These are phyloP conservation scores for Scelioninae gen. 2 DNA, from an alignment of 2,888 invertebrate genomes.

Conservation along the genomic window DNA sequence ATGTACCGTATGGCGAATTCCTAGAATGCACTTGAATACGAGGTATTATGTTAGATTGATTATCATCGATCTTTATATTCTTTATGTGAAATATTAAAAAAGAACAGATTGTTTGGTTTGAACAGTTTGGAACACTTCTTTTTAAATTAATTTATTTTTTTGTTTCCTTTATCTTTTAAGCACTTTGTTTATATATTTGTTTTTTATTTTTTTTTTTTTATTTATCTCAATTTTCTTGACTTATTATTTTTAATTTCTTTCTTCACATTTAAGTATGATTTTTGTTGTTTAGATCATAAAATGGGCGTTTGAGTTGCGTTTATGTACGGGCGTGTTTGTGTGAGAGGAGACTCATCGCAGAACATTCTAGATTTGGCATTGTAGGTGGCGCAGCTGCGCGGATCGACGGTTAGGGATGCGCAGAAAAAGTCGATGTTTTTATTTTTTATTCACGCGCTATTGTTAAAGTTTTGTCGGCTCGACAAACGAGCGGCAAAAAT, in stretches of 20 bases:
- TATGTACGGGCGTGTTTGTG: slow-evolving; percentile 41
- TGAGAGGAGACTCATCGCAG: slow-evolving; percentile 56
- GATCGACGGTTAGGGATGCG: slow-evolving; percentile 41
- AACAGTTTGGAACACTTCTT: not conserved
- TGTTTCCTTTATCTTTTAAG: slow-evolving; percentile 3
- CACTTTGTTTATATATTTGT: too few species aligned
- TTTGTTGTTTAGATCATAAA: slow-evolving; percentile 31
- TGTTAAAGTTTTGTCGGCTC: not conserved
- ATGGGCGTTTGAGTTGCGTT: slow-evolving; percentile 34
- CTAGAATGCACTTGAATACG: slow-evolving; percentile 75
- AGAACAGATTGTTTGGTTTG: slow-evolving; percentile 27
- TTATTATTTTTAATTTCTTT: slow-evolving; percentile 7
- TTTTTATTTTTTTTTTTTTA: not conserved
- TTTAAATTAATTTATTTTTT: slow-evolving; percentile 5
- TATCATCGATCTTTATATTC: slow-evolving; percentile 55
- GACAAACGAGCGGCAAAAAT: not conserved
- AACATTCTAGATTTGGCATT: slow-evolving; percentile 57
- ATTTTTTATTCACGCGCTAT: not conserved
- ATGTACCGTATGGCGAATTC: slow-evolving; percentile 74
- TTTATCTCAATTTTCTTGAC: not conserved
- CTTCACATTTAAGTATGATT: slow-evolving; percentile 9
- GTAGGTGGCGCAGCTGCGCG: slow-evolving; percentile 53
- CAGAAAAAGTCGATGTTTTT: slow-evolving; percentile 22
- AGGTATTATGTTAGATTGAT: slow-evolving; percentile 71
- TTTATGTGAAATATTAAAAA: slow-evolving; percentile 39